phyloP scores from a whole-genome alignment of 2,113 vertebrate species.

The Numenius arquata region DNA sequence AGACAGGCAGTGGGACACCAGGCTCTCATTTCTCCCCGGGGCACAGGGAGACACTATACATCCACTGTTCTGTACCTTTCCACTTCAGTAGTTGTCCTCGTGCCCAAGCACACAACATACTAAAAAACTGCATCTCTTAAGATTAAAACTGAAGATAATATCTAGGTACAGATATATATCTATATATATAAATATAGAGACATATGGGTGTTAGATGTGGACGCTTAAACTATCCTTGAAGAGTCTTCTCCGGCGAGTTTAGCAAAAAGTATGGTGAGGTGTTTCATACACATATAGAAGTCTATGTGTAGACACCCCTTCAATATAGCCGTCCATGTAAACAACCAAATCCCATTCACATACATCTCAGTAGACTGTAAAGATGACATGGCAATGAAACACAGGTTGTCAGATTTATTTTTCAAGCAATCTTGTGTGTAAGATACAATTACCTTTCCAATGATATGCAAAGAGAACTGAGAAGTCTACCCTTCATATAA shows the following conservation, averaged over 20 bases:
- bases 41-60: background rate
- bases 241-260: background rate
- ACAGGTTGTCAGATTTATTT: slow-evolving; percentile 36
- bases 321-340: background rate
- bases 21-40: background rate
- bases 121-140: background rate
- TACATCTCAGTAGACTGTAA: background rate
- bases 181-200: background rate
- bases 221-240: background rate
- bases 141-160: background rate
- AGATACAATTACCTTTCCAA: slow-evolving; percentile 1
- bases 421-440: background rate
- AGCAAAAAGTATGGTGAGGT: background rate
- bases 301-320: background rate
- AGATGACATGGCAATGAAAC: background rate
- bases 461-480: background rate
- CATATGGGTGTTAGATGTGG: background rate
- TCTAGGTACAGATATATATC: background rate
- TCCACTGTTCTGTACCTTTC: background rate
- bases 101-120: background rate
- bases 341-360: background rate
- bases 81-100: background rate
- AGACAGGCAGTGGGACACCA: background rate
- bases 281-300: background rate
- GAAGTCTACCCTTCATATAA: background rate